Base-by-base conservation (phyloP, 2,113 vertebrate genomes). In the Coracopsis vasa region DNA sequence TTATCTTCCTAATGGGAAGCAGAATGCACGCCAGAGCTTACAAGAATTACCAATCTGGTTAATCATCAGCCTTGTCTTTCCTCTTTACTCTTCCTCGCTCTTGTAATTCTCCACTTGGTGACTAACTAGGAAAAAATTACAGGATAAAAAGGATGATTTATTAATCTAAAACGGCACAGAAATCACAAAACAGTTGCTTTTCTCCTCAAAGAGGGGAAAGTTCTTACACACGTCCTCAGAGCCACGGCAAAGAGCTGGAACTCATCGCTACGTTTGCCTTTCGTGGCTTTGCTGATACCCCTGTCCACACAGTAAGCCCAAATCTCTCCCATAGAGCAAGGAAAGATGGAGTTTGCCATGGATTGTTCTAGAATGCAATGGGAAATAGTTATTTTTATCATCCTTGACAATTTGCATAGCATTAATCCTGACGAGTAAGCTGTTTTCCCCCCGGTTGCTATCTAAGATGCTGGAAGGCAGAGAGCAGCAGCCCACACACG, bases 61-160 rank as follows among this genome's bases (percentile, higher is more conserved):
- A 97, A 97, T 96, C 69, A 96, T 96, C 92, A 97, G 37, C 70
- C 80, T 85, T 56, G 71, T 83, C 66, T 95, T 75, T 72, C 64
- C 58, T 95, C 86, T 79, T 74, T 78, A 79, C 47, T 94, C 77
- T 64, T 91, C 82, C 72, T 93, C 79, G 58, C 51, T 92, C 44
- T 89, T 94, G 56, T 92, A 87, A 89, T 79, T 89, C 69, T 81
- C 73, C 53, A 69, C 41, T 29, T 83, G 85, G 90, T 84, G 75
- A 84, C 92, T 90, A 95, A 94, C 71, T 88, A 86, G 74, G n/a
- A 84, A 94, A 85, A 81, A 69, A 13, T 19, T 42, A 87, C 75
- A 95, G 89, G 92, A 90, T 73, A 90, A 94, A 92, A 96, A 96
- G 94, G 96, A 88, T 97, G 56, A 96, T 94, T 84, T 96, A 94